phyloP scores from a whole-genome alignment of 2,797 vertebrate species.

The Synanceia verrucosa region DNA sequence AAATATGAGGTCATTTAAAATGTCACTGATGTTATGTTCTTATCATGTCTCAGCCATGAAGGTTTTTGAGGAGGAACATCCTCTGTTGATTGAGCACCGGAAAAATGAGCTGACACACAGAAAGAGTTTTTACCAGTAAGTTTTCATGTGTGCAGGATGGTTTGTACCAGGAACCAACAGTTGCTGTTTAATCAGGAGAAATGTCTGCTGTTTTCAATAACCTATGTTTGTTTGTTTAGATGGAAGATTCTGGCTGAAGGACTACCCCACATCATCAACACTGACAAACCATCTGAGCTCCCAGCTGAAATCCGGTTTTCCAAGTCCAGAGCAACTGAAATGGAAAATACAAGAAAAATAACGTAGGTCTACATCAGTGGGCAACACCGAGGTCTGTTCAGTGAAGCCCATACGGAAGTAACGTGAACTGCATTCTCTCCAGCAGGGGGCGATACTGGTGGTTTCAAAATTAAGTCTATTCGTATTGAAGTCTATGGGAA shows the following conservation, averaged over 20 bases:
- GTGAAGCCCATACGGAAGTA: too few relatives aligned
- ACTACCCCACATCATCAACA: conserved; percentile 18
- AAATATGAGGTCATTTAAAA: too few relatives aligned
- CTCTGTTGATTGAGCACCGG: conserved; percentile 25
- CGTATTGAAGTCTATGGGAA: too few relatives aligned
- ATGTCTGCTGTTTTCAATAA: not conserved
- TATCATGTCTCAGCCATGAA: conserved; percentile 47
- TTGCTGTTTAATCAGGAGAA: not conserved
- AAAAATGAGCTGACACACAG: conserved; percentile 27
- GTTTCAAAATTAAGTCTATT: too few relatives aligned
- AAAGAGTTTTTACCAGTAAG: conserved; percentile 60
- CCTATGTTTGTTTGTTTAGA: conserved; percentile 20
- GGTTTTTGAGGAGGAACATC: conserved; percentile 40
- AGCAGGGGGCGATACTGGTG: too few relatives aligned
- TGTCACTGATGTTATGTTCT: not conserved
- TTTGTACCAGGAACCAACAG: not conserved
- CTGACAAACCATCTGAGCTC: conserved; percentile 17
- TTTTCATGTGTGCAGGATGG: not conserved
- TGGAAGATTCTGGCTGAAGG: conserved; percentile 38
- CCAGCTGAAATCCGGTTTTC: conserved; percentile 48
- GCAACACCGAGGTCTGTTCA: too few relatives aligned
- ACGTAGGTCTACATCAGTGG: conserved; percentile 44
- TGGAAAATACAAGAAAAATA: fast-evolving
- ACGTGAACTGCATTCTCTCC: too few relatives aligned
- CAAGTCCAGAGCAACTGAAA: conserved; percentile 10